phyloP scores from a whole-genome alignment of 1,140 invertebrate genomes.

The Zaprionus ornatus region DNA sequence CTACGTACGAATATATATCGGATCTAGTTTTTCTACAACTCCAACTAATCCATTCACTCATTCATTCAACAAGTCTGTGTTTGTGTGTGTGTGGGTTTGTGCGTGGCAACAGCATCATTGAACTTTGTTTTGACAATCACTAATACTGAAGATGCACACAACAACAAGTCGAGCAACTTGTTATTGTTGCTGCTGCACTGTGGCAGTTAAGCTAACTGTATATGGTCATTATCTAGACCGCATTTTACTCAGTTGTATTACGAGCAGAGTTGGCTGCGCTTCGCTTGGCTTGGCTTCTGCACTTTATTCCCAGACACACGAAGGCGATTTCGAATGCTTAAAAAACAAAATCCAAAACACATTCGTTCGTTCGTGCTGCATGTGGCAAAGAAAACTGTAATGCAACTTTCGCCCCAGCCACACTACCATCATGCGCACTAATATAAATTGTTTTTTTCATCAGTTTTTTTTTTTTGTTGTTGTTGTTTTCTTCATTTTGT shows the following conservation, averaged over 20 bases:
- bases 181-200: slow-evolving; percentile 8
- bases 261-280: slow-evolving; percentile 67
- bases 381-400: slow-evolving; percentile 39
- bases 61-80: neutral
- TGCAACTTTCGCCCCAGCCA: slow-evolving; percentile 61
- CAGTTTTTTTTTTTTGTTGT: no score
- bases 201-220: slow-evolving; percentile 40
- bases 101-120: slow-evolving; percentile 53
- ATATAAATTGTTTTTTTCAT: neutral
- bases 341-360: slow-evolving; percentile 15
- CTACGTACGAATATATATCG: neutral
- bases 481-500: slow-evolving; percentile 25
- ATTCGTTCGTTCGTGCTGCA: slow-evolving; percentile 3
- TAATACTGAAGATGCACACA: slow-evolving; percentile 33
- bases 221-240: slow-evolving; percentile 62
- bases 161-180: slow-evolving; percentile 29
- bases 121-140: slow-evolving; percentile 63
- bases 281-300: slow-evolving; percentile 52
- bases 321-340: slow-evolving; percentile 36
- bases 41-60: slow-evolving; percentile 12
- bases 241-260: slow-evolving; percentile 56
- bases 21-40: slow-evolving; percentile 22
- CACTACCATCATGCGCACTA: neutral
- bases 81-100: slow-evolving; percentile 9
- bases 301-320: slow-evolving; percentile 46